These are phyloP conservation scores for Acanthococcus lagerstroemiae DNA, from an alignment of 2,888 invertebrate species.

Conservation along the genomic window DNA sequence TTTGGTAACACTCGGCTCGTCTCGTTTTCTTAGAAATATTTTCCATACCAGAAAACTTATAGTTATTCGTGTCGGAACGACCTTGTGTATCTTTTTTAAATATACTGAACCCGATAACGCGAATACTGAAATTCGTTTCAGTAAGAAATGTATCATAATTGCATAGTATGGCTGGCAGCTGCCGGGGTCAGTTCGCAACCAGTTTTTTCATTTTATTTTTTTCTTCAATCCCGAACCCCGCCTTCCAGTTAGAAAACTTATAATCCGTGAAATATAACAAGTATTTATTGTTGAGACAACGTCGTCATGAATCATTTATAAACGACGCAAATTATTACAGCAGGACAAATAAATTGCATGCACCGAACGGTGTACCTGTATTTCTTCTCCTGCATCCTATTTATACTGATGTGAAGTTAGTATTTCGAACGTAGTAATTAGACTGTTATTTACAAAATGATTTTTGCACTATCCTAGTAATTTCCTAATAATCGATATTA, in stretches of 20 bases:
- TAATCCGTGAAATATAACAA: constrained; percentile 23
- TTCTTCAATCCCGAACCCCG: constrained; percentile 6
- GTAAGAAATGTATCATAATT: constrained; percentile 8
- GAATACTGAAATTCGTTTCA: neutral
- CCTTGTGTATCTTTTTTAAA: neutral
- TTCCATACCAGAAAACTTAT: neutral
- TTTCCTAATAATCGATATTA: neutral
- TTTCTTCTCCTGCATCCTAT: neutral
- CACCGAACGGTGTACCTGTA: neutral
- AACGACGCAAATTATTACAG: constrained; percentile 25
- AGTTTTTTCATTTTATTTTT: constrained; percentile 1
- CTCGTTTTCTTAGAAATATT: neutral
- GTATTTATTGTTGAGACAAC: constrained; percentile 24
- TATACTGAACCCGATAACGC: neutral
- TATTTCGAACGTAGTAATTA: neutral
- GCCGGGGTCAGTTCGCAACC: constrained; percentile 13
- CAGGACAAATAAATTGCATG: constrained; percentile 20
- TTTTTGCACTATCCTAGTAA: neutral
- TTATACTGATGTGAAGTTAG: no score
- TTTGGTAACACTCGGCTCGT: no score
- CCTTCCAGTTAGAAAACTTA: constrained; percentile 16
- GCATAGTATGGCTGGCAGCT: constrained; percentile 20
- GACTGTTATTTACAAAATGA: neutral
- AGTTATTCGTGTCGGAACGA: neutral
- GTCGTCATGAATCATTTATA: constrained; percentile 25